Percentiles rank a stretch among this genome's conserved stretches.
These are phyloP conservation scores for Petroica traversi DNA, from an alignment of 2,113 vertebrate species.

Conservation along the genomic window DNA sequence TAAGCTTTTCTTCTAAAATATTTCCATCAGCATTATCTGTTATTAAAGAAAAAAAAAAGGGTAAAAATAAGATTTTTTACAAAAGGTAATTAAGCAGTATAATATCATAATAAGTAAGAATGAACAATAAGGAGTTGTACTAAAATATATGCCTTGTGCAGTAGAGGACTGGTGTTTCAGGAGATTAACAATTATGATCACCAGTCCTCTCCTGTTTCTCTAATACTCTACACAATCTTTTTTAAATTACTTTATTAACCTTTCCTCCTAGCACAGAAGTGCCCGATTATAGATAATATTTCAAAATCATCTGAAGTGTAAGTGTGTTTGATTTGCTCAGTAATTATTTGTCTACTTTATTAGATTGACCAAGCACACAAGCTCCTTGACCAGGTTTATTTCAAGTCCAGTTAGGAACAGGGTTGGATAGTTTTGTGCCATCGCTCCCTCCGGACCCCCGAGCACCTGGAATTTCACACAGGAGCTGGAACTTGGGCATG, in stretches of 20 bases:
- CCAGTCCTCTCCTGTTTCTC: constrained; percentile 79
- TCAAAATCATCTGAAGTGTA: constrained; percentile 83
- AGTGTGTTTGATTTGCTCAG: constrained; percentile 83
- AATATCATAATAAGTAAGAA: constrained; percentile 65
- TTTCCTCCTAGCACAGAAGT: constrained; percentile 85
- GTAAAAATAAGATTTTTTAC: constrained; percentile 55
- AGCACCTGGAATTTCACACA: neutral
- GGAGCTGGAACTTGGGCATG: neutral
- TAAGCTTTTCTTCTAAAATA: constrained; percentile 26
- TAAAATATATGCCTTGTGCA: constrained; percentile 71
- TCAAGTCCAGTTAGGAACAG: constrained; percentile 76
- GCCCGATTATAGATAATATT: constrained; percentile 86
- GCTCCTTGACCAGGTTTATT: constrained; percentile 77
- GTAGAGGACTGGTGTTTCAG: constrained; percentile 73
- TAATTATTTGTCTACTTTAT: constrained; percentile 87
- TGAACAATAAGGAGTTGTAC: constrained; percentile 64
- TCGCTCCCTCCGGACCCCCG: neutral
- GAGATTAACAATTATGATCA: constrained; percentile 84
- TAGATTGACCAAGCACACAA: constrained; percentile 76
- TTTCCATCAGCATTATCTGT: constrained; percentile 55
- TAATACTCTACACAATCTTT: constrained; percentile 85
- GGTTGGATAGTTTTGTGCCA: constrained; percentile 49
- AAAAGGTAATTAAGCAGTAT: constrained; percentile 74
- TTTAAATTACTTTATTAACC: constrained; percentile 88
- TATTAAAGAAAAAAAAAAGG: neutral